Base-by-base conservation (phyloP, 1,140 invertebrate genomes). In the Odontomachus brunneus region DNA sequence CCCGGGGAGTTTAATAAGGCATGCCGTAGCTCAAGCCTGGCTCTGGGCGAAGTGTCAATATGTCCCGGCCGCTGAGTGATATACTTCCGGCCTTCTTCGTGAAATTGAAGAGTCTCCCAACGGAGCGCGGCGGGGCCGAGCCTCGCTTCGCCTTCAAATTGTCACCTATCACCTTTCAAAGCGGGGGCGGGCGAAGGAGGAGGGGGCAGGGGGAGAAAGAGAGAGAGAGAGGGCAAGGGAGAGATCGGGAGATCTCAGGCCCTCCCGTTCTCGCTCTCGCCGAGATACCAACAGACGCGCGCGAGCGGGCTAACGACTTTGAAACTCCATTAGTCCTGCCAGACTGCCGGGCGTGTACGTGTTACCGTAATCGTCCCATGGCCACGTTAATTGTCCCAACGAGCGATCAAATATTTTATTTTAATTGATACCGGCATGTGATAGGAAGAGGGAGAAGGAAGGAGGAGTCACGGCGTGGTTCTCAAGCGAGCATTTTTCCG, bases 21-120 rank as follows among this genome's bases (percentile, higher is more conserved):
- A 91, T 91, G 89, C 88, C 87, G 86, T 90, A 88, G 81, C 89
- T 90, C 89, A 88, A 90, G 88, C 86, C 87, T 71, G 85, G 83
- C 89, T 55, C 75, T 26, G 82, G 84, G 85, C 90, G 88, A 90
- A 90, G 91, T 93, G 91, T 92, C 91, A 93, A 93, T 93, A 92
- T 91, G 91, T 93, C 92, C 89, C 83, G 91, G 86, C 87, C 90
- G 86, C 87, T 93, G 92, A 92, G 92, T 92, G 91, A 92, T 92
- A 92, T 91, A 92, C 91, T 90, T 91, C 89, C 90, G 91, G 89
- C 85, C 87, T 87, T 89, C 91, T 88, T 90, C 85, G 89, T 88
- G 90, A 92, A 92, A 91, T 91, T 91, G 89, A 91, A 89, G 90
- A 90, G 86, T 89, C 88, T 88, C 69, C 88, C 59, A 88, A 44